phyloP scores from a whole-genome alignment of 1,140 invertebrate genomes.

The Drosophila baimaii region DNA sequence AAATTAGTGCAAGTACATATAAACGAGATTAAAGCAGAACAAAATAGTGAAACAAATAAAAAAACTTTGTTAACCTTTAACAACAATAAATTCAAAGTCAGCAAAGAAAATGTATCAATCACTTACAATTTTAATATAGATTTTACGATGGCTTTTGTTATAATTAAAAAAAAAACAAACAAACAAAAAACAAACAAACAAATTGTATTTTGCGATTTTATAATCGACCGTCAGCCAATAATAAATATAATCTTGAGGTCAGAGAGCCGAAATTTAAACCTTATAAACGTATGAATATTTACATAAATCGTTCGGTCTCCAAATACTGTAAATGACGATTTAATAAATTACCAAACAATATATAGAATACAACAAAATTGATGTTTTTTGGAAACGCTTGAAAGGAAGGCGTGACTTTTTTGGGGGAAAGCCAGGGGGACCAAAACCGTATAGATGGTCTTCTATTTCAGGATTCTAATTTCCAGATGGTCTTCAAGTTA shows the following conservation, averaged over 20 bases:
- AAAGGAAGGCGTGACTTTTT: too few species aligned
- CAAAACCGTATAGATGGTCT: too few species aligned
- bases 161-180: neutral
- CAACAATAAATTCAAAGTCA: slow-evolving; percentile 6
- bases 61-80: slow-evolving; percentile 12
- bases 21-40: neutral
- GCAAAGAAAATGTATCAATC: slow-evolving; percentile 36
- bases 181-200: slow-evolving; percentile 1
- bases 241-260: slow-evolving; percentile 42
- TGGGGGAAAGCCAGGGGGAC: too few species aligned
- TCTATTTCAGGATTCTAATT: too few species aligned
- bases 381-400: too few species aligned
- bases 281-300: slow-evolving; percentile 52
- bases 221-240: slow-evolving; percentile 54
- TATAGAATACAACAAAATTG: slow-evolving; percentile 36
- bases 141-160: slow-evolving; percentile 46
- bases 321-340: slow-evolving; percentile 54
- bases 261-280: slow-evolving; percentile 37
- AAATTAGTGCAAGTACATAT: slow-evolving; percentile 32
- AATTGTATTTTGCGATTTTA: slow-evolving; percentile 44
- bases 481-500: too few species aligned
- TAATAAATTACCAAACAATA: slow-evolving; percentile 53
- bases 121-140: slow-evolving; percentile 41
- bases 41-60: slow-evolving; percentile 23
- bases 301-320: slow-evolving; percentile 52